These are phyloP conservation scores for Zhengitettix transpicula DNA, from an alignment of 2,888 invertebrate species.

Conservation along the genomic window DNA sequence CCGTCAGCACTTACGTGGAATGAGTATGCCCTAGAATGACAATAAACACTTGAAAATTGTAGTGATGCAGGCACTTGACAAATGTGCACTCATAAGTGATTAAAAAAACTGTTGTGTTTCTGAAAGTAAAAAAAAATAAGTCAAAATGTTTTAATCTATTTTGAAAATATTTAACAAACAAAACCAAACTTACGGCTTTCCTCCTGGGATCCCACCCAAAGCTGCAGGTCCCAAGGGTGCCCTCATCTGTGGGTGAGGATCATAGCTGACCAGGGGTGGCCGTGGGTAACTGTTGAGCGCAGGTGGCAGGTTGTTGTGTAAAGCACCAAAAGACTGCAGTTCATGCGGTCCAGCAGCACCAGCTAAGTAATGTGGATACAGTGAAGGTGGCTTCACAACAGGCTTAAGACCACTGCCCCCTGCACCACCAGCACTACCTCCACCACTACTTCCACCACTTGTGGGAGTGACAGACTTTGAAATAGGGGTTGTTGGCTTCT, in stretches of 20 bases:
- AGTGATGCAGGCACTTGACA: no score
- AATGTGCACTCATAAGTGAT: no score
- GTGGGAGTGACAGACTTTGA: constrained; percentile 83
- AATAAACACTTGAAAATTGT: neutral
- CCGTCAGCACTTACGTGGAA: constrained; percentile 85
- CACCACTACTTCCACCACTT: constrained; percentile 35
- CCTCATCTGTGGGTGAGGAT: constrained; percentile 48
- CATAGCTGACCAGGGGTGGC: constrained; percentile 46
- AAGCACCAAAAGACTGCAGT: constrained; percentile 36
- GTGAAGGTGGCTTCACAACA: constrained; percentile 30
- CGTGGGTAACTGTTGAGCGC: constrained; percentile 47
- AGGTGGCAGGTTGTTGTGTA: constrained; percentile 46
- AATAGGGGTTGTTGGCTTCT: constrained; percentile 80
- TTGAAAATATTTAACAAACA: neutral
- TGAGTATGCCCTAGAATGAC: constrained; percentile 67
- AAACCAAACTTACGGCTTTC: constrained; percentile 62
- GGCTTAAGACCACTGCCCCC: constrained; percentile 36
- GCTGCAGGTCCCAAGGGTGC: constrained; percentile 38
- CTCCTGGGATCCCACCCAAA: constrained; percentile 42
- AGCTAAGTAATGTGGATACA: constrained; percentile 42
- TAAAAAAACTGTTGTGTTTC: no score
- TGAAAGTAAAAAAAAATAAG: no score
- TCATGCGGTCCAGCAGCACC: constrained; percentile 40
- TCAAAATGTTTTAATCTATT: no score
- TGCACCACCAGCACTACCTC: constrained; percentile 35